Percentiles rank a stretch among this genome's conserved stretches.
Evolutionary conservation across 2,888 invertebrate genomes (phyloP).

Genomic region (Amiota mariae): DNA sequence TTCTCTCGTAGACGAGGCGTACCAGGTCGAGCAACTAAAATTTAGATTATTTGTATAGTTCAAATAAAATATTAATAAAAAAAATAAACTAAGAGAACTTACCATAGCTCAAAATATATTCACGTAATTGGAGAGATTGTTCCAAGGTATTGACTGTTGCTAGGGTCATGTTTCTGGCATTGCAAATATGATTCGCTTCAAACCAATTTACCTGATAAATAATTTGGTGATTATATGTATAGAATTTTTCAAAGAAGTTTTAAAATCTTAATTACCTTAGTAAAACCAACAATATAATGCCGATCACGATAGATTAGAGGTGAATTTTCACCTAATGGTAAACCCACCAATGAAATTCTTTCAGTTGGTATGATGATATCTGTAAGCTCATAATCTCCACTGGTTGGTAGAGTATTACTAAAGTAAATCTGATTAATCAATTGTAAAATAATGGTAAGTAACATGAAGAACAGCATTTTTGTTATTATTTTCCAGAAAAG

Average conservation of each 20-base stretch:
- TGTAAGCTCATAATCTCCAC: background rate
- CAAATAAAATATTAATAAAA: background rate
- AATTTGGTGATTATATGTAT: background rate
- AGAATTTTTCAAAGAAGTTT: background rate
- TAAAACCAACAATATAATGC: constrained; percentile 42
- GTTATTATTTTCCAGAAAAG: background rate
- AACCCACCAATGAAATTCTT: background rate
- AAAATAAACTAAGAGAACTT: background rate
- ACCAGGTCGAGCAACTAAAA: background rate
- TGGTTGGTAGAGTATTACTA: background rate
- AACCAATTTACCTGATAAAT: constrained; percentile 48
- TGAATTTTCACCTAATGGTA: constrained; percentile 8
- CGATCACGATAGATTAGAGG: constrained; percentile 29
- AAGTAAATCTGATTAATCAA: background rate
- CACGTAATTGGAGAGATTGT: constrained; percentile 40
- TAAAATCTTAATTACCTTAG: constrained; percentile 37
- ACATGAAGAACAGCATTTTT: background rate
- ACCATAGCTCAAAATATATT: constrained; percentile 22
- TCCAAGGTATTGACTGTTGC: constrained; percentile 45
- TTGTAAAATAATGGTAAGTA: background rate
- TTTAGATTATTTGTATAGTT: background rate
- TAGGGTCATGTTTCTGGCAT: constrained; percentile 41
- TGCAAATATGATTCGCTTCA: constrained; percentile 46
- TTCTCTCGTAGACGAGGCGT: constrained; percentile 35
- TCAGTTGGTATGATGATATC: background rate